These are phyloP conservation scores for Radopholus similis DNA, from an alignment of 1,140 invertebrate species.

Conservation along the genomic window DNA sequence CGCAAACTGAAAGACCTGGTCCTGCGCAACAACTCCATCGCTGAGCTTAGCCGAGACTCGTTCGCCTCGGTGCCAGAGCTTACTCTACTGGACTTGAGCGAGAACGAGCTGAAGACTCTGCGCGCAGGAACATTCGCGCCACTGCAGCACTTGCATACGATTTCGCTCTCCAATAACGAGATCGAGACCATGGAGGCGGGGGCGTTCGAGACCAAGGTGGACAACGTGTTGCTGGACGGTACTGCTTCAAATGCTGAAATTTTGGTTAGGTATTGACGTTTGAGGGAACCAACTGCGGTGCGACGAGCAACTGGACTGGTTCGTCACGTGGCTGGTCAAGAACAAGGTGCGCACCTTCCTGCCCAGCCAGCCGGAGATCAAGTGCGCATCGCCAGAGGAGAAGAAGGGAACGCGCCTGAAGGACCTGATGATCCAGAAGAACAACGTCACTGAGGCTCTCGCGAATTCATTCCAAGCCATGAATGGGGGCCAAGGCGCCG, in stretches of 20 bases:
- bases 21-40: constrained; percentile 52
- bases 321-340: constrained; percentile 48
- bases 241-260: constrained; percentile 16
- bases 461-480: constrained; percentile 12
- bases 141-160: constrained; percentile 39
- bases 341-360: constrained; percentile 56
- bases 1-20: constrained; percentile 51
- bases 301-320: constrained; percentile 55
- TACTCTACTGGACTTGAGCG: constrained; percentile 40
- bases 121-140: constrained; percentile 42
- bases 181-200: constrained; percentile 36
- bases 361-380: constrained; percentile 50
- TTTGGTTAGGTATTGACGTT: not conserved
- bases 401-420: constrained; percentile 43
- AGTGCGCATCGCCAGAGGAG: constrained; percentile 40
- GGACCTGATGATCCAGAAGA: constrained; percentile 57
- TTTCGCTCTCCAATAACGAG: constrained; percentile 53
- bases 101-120: constrained; percentile 40
- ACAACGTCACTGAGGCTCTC: constrained; percentile 49
- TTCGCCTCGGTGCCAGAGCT: constrained; percentile 47
- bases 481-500: constrained; percentile 15
- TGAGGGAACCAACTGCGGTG: constrained; percentile 51
- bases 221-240: constrained; percentile 54
- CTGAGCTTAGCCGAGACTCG: constrained; percentile 37
- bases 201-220: constrained; percentile 44